A percentile compares a stretch with the other conserved stretches of the same genome.
phyloP scores from a whole-genome alignment of 2,113 vertebrate species.

The Theropithecus gelada region DNA sequence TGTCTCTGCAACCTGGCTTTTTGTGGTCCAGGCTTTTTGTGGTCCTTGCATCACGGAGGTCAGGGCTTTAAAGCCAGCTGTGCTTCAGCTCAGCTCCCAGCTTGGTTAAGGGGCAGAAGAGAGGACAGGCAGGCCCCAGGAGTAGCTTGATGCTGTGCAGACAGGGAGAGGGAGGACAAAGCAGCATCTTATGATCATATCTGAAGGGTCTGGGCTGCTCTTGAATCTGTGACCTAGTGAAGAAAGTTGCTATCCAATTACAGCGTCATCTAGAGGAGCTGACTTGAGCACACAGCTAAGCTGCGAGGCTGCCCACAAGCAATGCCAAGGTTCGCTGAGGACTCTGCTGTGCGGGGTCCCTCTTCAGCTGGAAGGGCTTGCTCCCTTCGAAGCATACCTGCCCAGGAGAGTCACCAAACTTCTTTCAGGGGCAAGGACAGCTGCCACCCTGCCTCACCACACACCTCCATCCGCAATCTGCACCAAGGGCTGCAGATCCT shows the following conservation, averaged over 20 bases:
- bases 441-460: background rate
- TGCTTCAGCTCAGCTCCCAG: background rate
- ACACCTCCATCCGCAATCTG: background rate
- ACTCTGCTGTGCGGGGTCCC: no score
- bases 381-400: background rate
- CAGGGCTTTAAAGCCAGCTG: background rate
- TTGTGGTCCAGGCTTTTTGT: background rate
- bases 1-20: background rate
- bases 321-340: fast-evolving
- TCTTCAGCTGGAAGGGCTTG: background rate
- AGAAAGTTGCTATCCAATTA: background rate
- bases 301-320: background rate
- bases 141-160: fast-evolving
- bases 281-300: fast-evolving
- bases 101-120: background rate
- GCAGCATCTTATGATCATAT: fast-evolving
- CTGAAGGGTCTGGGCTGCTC: background rate
- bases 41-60: fast-evolving
- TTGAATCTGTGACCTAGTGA: background rate
- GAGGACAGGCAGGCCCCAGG: background rate
- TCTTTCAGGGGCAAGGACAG: fast-evolving
- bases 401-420: background rate
- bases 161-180: background rate
- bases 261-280: background rate
- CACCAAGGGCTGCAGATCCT: background rate